A percentile compares a stretch with the other conserved stretches of the same genome.
Evolutionary conservation across 2,888 invertebrate genomes (phyloP).

Genomic region (Ophion obscuratus): DNA sequence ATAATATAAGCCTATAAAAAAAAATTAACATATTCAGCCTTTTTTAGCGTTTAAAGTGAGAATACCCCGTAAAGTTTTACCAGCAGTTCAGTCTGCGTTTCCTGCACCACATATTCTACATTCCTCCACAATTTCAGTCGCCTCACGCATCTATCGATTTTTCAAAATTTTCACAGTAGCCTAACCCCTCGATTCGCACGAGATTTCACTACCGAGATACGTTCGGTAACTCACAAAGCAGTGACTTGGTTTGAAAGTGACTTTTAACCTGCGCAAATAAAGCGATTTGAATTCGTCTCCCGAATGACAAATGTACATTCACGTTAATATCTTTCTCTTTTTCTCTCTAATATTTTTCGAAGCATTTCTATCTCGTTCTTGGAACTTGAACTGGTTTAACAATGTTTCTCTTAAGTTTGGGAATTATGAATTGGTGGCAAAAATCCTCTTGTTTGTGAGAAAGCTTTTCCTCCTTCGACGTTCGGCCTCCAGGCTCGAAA

Average conservation of each 20-base stretch:
- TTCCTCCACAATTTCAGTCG: no score
- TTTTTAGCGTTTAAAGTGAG: no score
- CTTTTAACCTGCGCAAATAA: neutral
- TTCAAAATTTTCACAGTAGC: no score
- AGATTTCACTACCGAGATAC: neutral
- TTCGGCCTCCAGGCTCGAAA: neutral
- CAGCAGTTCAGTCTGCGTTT: no score
- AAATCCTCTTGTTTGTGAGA: constrained; percentile 62
- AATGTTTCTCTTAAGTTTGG: constrained; percentile 59
- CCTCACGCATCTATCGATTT: no score
- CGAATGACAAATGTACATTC: neutral
- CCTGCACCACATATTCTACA: no score
- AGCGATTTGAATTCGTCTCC: neutral
- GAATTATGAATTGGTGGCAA: constrained; percentile 58
- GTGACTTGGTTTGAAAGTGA: constrained; percentile 36
- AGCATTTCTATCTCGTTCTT: constrained; percentile 15
- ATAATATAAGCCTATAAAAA: no score
- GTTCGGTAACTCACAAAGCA: neutral
- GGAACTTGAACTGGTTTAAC: constrained; percentile 73
- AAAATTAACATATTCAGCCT: no score
- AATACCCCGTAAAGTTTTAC: neutral
- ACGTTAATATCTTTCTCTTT: neutral
- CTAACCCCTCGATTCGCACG: constrained; percentile 29
- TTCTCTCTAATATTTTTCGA: constrained; percentile 15
- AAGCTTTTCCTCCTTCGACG: constrained; percentile 43